phyloP scores from a whole-genome alignment of 1,140 invertebrate species.

The Araneus ventricosus region DNA sequence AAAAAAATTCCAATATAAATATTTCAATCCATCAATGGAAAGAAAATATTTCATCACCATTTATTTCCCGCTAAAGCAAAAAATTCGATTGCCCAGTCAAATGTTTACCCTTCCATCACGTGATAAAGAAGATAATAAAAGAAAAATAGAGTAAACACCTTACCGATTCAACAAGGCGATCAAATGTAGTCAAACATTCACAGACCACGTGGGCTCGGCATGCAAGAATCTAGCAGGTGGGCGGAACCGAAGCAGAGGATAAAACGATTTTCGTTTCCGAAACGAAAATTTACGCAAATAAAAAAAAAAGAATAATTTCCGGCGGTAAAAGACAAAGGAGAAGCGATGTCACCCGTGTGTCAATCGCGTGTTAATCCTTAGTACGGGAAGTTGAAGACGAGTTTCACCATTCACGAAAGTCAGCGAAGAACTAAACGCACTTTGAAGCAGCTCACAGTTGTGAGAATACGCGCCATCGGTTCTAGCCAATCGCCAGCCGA shows the following conservation, averaged over 20 bases:
- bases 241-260: neutral
- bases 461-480: constrained; percentile 39
- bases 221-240: constrained; percentile 16
- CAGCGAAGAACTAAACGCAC: neutral
- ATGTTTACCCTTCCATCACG: neutral
- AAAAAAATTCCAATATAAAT: too few species aligned
- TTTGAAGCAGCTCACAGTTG: neutral
- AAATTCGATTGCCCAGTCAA: too few species aligned
- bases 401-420: constrained; percentile 40
- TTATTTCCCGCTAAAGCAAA: too few species aligned
- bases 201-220: constrained; percentile 43
- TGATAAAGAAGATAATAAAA: constrained; percentile 2
- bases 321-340: neutral
- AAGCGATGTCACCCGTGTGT: neutral
- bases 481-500: constrained; percentile 49
- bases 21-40: too few species aligned
- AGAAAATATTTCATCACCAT: too few species aligned
- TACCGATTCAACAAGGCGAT: neutral
- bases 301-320: neutral
- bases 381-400: neutral
- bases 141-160: neutral
- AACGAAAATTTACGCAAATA: neutral
- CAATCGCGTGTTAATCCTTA: neutral
- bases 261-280: neutral
- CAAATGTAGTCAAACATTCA: constrained; percentile 27